Evolutionary conservation across 2,888 invertebrate species (phyloP), one percentile per base, ranked within the genome.

Genomic region (Biston stratarius): DNA sequence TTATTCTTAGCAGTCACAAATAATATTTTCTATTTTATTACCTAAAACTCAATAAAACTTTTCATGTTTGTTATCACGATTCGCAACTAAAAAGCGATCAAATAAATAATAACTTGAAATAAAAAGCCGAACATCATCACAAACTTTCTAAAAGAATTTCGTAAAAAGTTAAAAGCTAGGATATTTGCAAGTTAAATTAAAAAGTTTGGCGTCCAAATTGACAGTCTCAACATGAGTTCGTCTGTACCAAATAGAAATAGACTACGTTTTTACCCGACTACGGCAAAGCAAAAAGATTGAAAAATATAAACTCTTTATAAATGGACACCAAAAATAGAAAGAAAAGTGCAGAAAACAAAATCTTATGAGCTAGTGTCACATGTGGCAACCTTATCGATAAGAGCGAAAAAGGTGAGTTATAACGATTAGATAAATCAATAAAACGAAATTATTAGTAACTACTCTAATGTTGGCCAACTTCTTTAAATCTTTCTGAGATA

Each of bases 201-300:
- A 92, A 93, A 92, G 92, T 93, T 93, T 83, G 74, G 76, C 78
- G 80, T 84, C 83, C 84, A 89, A 90, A 92, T 91, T 92, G 94
- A 90, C 92, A 89, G 90, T 83, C 82, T 78, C 80, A 82, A 83
- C 84, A 83, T 85, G 83, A 80, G 76, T 44, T 49, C 48, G 49
- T 42, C 51, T 59, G 12, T 24, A n/a, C 56, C 33, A 49, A 48
- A 34, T 65, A 59, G 55, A 49, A 59, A 59, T 59, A 48, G 24
- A 36, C 11, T 53, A 48, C 2, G n/a, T 36, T 61, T 40, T 11
- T 5, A 36, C 40, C 38, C 59, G 40, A 49, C 47, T 24, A 59
- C 12, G 8, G 9, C 14, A 36, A 12, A 12, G 11, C 12, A 12
- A 12, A 44, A n/a, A n/a, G n/a, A n/a, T n/a, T n/a, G n/a, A n/a